Conservation (phyloP, 2,888 invertebrate genomes). For the Gnatocerus cornutus region DNA sequence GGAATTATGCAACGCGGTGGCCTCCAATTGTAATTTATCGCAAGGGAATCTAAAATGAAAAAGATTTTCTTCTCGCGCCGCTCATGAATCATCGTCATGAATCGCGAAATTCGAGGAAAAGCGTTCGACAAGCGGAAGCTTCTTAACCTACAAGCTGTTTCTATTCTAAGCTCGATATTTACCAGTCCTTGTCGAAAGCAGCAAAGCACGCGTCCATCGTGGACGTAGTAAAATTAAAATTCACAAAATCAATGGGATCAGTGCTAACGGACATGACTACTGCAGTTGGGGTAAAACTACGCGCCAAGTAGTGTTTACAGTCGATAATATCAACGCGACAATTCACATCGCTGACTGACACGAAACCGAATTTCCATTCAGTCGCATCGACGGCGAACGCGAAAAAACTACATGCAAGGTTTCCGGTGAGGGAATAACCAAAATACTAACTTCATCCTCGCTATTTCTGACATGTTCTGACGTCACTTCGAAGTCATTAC, state of each 20-base stretch:
- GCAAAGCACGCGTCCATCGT: constrained; percentile 92
- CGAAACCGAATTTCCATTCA: constrained; percentile 31
- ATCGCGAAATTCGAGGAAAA: background rate
- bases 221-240: constrained; percentile 56
- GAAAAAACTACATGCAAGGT: constrained; percentile 18
- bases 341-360: constrained; percentile 48
- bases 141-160: constrained; percentile 32
- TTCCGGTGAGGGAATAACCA: constrained; percentile 27
- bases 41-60: no score
- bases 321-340: constrained; percentile 49
- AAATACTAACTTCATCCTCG: constrained; percentile 3
- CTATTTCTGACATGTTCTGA: constrained; percentile 11
- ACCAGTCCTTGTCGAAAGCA: constrained; percentile 93
- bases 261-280: constrained; percentile 60
- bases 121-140: constrained; percentile 10
- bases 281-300: constrained; percentile 57
- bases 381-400: constrained; percentile 1
- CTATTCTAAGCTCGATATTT: constrained; percentile 68
- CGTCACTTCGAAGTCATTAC: background rate
- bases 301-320: constrained; percentile 51
- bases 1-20: background rate
- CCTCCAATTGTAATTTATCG: background rate
- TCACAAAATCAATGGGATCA: constrained; percentile 58
- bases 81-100: background rate
- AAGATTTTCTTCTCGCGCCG: background rate